These are phyloP conservation scores for Megamerina dolium DNA, from an alignment of 2,888 invertebrate species.

Conservation along the genomic window DNA sequence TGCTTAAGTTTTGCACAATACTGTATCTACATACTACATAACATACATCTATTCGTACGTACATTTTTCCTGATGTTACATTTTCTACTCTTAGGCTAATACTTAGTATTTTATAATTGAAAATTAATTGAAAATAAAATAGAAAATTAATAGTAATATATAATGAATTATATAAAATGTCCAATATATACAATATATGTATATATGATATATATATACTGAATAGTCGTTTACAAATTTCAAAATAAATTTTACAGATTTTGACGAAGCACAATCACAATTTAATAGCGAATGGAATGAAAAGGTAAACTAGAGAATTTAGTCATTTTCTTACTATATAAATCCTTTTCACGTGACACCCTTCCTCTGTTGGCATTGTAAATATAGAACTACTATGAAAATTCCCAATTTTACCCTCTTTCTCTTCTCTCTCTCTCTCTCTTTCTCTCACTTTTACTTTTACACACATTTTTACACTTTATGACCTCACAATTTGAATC, in stretches of 20 bases:
- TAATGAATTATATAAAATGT: conserved; percentile 1
- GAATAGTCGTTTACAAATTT: conserved; percentile 27
- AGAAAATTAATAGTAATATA: not conserved
- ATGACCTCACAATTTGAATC: too few relatives aligned
- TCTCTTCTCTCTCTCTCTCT: conserved; percentile 12
- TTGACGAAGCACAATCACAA: conserved; percentile 48
- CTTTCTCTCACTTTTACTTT: too few relatives aligned
- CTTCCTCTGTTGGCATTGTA: too few relatives aligned
- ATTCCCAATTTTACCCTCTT: too few relatives aligned
- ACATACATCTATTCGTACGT: not conserved
- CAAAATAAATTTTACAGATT: conserved; percentile 49
- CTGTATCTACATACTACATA: too few relatives aligned
- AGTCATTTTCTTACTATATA: too few relatives aligned
- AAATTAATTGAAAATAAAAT: not conserved
- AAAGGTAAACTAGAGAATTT: conserved; percentile 49
- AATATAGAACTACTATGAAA: too few relatives aligned
- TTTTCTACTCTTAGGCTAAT: too few relatives aligned
- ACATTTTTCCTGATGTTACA: too few relatives aligned
- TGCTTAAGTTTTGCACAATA: too few relatives aligned
- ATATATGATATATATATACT: conserved; percentile 12
- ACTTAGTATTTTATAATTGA: not conserved
- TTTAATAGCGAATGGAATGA: conserved; percentile 49
- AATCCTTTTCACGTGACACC: too few relatives aligned
- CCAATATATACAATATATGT: not conserved
- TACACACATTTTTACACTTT: too few relatives aligned